Evolutionary conservation across 2,113 vertebrate species (phyloP), one percentile per base, ranked within the genome.

Genomic region (Coturnix japonica): DNA sequence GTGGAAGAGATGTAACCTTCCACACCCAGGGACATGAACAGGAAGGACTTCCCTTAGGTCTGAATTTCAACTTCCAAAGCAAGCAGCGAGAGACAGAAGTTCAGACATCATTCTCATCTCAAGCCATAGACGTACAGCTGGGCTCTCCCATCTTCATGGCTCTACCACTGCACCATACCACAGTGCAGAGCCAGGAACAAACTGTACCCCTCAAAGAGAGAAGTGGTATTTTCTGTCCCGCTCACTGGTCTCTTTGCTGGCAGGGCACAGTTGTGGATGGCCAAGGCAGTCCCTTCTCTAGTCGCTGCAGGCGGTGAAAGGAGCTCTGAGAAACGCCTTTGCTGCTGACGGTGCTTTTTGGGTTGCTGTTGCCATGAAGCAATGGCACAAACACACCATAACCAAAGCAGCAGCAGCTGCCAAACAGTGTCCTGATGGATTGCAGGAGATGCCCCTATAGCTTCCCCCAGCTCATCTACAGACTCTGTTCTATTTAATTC

Each of bases 351-450:
- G 8, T 41, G 92, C 78, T 82, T 79, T 64, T 91, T 56, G 89
- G 69, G 57, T 83, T 64, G 14, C 44, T 2, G 91, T 96, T 96
- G 95, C 92, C 79, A 35, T 69, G 94, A 94, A 53, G 91, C 89
- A 67, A 4, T 80, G 91, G 74, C 82, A 94, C 85, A 96, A 95
- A 96, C 94, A 89, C 89, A 73, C 54, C 81, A 59, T 37, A 92
- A 92, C 74, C 37, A 2, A 84, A 65, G 66, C 77, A 82, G 89
- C 75, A 63, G 49, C 56, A 44, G 67, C 70, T 87, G 85, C 91
- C 89, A 90, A 46, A 21, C 22, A 1, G 22, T 81, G 91, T 65
- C 72, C 72, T 1, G 4, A 0, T 30, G 56, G 63, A 67, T 71
- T 1, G n/a, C 61, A 67, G 87, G 72, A 75, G 72, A 31, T 90